These are phyloP conservation scores for Isichthys henryi DNA, from an alignment of 2,113 vertebrate species.

Conservation along the genomic window DNA sequence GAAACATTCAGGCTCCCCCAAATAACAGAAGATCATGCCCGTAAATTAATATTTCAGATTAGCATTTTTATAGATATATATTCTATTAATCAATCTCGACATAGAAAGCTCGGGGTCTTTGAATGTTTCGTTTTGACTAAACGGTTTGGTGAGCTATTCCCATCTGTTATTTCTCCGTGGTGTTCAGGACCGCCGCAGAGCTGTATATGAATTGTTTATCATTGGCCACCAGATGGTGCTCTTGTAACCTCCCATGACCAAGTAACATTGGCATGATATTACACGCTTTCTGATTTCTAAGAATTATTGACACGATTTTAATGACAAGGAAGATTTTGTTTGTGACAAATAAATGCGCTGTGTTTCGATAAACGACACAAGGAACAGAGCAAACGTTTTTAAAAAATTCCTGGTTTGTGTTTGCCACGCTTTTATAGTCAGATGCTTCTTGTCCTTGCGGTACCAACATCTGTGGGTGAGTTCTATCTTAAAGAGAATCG, in stretches of 20 bases:
- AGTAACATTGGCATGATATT: neutral
- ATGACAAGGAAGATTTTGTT: neutral
- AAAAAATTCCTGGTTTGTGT: neutral
- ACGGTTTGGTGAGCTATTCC: neutral
- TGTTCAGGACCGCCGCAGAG: neutral
- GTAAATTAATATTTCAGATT: neutral
- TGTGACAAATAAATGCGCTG: neutral
- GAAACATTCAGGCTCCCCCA: neutral
- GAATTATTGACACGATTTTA: slow-evolving; percentile 2
- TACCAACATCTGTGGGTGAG: neutral
- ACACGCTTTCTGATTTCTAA: neutral
- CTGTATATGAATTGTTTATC: neutral
- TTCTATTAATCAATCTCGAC: neutral
- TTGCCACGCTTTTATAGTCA: neutral
- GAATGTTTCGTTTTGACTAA: neutral
- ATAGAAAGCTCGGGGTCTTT: neutral
- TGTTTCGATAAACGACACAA: neutral
- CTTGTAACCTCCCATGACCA: neutral
- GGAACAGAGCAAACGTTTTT: neutral
- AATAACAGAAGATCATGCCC: neutral
- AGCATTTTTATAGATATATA: neutral
- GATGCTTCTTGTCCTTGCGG: neutral
- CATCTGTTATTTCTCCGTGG: neutral
- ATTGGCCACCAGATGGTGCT: slow-evolving; percentile 20
- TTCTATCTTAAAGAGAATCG: neutral